Conservation (phyloP, 2,888 invertebrate species). For the Eubasilissa splendida region DNA sequence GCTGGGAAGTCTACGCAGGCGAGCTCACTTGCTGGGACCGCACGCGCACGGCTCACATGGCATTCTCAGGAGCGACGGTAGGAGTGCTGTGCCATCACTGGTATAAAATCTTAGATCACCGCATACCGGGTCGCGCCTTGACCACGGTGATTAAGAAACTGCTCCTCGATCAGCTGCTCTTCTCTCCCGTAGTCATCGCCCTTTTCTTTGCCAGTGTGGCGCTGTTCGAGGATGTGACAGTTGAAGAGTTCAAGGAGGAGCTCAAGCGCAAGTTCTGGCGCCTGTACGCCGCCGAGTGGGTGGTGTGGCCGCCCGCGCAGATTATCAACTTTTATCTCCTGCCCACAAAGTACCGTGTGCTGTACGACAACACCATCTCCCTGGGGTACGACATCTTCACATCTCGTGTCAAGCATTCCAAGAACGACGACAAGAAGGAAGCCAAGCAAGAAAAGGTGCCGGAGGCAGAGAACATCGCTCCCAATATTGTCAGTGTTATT, state of each 20-base stretch:
- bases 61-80: conserved; percentile 82
- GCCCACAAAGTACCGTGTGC: conserved; percentile 85
- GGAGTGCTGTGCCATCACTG: conserved; percentile 90
- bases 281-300: conserved; percentile 90
- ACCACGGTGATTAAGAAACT: conserved; percentile 83
- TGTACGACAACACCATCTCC: conserved; percentile 90
- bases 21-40: conserved; percentile 74
- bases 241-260: conserved; percentile 77
- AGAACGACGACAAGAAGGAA: conserved; percentile 57
- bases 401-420: conserved; percentile 82
- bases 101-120: conserved; percentile 84
- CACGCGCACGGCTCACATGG: conserved; percentile 82
- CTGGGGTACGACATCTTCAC: conserved; percentile 90
- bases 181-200: conserved; percentile 85
- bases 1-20: conserved; percentile 78
- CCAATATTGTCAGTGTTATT: background rate
- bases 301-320: conserved; percentile 95
- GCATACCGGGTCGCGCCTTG: conserved; percentile 79
- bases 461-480: background rate
- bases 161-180: conserved; percentile 85
- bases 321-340: conserved; percentile 92
- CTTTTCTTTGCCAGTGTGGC: conserved; percentile 86
- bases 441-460: conserved; percentile 11
- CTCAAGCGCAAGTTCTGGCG: conserved; percentile 82
- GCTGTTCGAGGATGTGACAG: conserved; percentile 77